These are phyloP conservation scores for Misgurnus mizolepis DNA, from an alignment of 2,113 vertebrate species.

Conservation along the genomic window DNA sequence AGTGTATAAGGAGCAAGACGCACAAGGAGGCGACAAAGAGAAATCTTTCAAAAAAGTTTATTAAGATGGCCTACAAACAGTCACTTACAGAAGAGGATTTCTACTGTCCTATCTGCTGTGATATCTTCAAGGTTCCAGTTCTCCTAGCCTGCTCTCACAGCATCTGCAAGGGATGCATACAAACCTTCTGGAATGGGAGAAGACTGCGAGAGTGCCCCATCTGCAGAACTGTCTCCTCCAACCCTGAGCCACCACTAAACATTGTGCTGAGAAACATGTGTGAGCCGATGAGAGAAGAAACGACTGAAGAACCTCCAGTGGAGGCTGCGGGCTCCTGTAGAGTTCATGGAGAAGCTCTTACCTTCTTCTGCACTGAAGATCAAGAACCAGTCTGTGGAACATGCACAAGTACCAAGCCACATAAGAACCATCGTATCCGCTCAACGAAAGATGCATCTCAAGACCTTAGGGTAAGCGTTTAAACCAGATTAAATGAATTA, in stretches of 20 bases:
- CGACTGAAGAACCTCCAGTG: slow-evolving; percentile 3
- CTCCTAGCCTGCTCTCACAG: slow-evolving; percentile 55
- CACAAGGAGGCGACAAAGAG: neutral
- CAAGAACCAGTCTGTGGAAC: slow-evolving; percentile 36
- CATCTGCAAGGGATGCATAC: slow-evolving; percentile 51
- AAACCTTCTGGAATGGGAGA: slow-evolving; percentile 49
- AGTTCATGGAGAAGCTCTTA: slow-evolving; percentile 40
- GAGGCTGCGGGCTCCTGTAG: slow-evolving; percentile 43
- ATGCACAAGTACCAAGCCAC: slow-evolving; percentile 31
- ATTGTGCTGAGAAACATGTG: slow-evolving; percentile 48
- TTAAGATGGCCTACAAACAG: slow-evolving; percentile 40
- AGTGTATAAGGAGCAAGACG: neutral
- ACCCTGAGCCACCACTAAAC: slow-evolving; percentile 35
- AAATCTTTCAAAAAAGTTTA: neutral
- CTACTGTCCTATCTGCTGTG: slow-evolving; percentile 53
- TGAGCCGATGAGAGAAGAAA: slow-evolving; percentile 40
- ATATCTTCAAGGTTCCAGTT: slow-evolving; percentile 51
- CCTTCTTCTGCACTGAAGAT: slow-evolving; percentile 42
- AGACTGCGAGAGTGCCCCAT: slow-evolving; percentile 47
- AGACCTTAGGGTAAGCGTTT: slow-evolving; percentile 43
- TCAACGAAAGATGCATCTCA: slow-evolving; percentile 37
- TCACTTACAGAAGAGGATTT: slow-evolving; percentile 50
- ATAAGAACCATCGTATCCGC: slow-evolving; percentile 33
- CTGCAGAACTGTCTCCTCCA: slow-evolving; percentile 43
- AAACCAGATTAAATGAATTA: neutral